These are phyloP conservation scores for Apolygus lucorum DNA, from an alignment of 1,140 invertebrate genomes.

Conservation along the genomic window DNA sequence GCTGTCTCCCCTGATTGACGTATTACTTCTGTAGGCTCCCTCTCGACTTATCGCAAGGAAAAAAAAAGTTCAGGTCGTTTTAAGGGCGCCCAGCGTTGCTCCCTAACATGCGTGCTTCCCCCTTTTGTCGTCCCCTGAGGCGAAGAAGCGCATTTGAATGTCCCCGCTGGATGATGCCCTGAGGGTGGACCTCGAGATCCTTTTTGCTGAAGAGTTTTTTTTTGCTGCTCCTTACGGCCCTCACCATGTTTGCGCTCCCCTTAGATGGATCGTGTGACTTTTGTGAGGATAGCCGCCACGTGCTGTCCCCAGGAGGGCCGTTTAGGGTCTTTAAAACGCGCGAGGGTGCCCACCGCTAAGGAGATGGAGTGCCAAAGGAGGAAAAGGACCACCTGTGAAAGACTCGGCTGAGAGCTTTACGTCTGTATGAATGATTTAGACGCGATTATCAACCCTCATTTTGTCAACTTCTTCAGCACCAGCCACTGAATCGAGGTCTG, in stretches of 20 bases:
- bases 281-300: constrained; percentile 2
- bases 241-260: background rate
- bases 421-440: background rate
- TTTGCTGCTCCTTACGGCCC: no score
- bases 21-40: background rate
- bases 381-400: constrained; percentile 3
- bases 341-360: background rate
- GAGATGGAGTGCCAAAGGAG: background rate
- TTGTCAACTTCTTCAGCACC: no score
- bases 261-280: constrained; percentile 3
- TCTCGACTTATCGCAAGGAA: background rate
- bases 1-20: background rate
- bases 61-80: no score
- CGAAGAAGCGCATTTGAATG: constrained; percentile 9
- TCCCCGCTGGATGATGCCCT: background rate
- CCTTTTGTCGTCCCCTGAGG: background rate
- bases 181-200: background rate
- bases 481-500: no score
- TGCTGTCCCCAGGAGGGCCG: constrained; percentile 10
- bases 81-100: background rate
- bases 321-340: constrained; percentile 2
- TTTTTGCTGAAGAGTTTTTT: background rate
- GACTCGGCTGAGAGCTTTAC: background rate
- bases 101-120: background rate
- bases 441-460: background rate